Base-by-base conservation (phyloP, 2,888 invertebrate genomes). In the Pheosia gnoma region DNA sequence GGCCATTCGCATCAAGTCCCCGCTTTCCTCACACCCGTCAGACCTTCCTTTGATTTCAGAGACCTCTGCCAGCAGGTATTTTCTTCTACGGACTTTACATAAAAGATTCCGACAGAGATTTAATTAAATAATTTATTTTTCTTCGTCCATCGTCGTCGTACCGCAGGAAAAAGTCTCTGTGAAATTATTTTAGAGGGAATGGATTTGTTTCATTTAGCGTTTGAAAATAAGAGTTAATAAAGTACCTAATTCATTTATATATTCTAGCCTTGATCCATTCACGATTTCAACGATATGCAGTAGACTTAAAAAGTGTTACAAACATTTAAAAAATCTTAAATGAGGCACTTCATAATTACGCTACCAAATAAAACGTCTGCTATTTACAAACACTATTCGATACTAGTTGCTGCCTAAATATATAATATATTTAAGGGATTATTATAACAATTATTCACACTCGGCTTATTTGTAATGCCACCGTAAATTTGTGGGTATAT, bases 101-200 rank as follows among this genome's bases (percentile, higher is more conserved):
- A 51, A 51, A 51, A 25, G 25, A 51, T 51, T 51, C 25, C 25
- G 25, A 51, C 13, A 3, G 6, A 51, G 25, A 51, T 25, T 51
- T 25, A 51, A 25, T 51, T 51, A 51, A 51, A 51, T 51, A 25
- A 51, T 51, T 13, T 51, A 51, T 51, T 51, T 51, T 51, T 25
- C 51, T 51, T 25, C 11, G 11, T 4, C 51, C 25, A 0, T 11
- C 25, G 47, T 47, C 11, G 47, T 51, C 25, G 6, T 13, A 4
- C 25, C 8, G 25, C 7, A 6, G 6, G 25, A 11, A 51, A 13
- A 25, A 25, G 13, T 25, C 4, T 13, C 25, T 25, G 25, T 25
- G 8, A 25, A 51, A 51, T 47, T 51, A 51, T 51, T 51, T 51
- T 25, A 8, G 51, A 25, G 25, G 13, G 3, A 51, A 3, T 25